These are phyloP conservation scores for Hippocampus kuda DNA, from an alignment of 2,797 vertebrate genomes.

Conservation along the genomic window DNA sequence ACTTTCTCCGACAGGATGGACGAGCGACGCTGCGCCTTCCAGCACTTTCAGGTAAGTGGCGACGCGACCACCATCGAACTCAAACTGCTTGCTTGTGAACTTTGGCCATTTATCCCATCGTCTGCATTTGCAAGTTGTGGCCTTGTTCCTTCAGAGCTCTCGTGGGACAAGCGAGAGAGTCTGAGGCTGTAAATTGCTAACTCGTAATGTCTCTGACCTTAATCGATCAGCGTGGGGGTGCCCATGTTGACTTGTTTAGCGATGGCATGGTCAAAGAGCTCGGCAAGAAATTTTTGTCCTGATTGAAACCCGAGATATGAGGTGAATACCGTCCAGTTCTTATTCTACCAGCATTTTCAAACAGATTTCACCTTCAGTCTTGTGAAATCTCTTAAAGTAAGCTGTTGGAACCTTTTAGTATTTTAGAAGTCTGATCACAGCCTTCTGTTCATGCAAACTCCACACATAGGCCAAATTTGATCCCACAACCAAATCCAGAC, in stretches of 20 bases:
- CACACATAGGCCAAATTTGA: too few species aligned
- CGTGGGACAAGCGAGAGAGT: background rate
- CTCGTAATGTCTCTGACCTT: slow-evolving; percentile 9
- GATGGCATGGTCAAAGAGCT: too few species aligned
- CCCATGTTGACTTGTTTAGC: slow-evolving; percentile 11
- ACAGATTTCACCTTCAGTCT: background rate
- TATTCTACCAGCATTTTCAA: too few species aligned
- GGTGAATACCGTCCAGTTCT: too few species aligned
- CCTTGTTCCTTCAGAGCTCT: background rate
- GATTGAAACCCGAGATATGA: too few species aligned
- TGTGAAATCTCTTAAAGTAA: background rate
- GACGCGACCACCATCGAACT: background rate
- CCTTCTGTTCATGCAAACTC: too few species aligned
- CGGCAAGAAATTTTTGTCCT: too few species aligned
- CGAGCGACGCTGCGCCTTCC: slow-evolving; percentile 70
- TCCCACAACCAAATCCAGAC: too few species aligned
- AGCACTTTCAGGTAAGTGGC: slow-evolving; percentile 79
- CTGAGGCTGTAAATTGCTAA: slow-evolving; percentile 5
- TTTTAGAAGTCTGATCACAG: too few species aligned
- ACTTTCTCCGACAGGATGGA: slow-evolving; percentile 71
- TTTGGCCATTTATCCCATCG: background rate
- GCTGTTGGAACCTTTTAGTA: too few species aligned
- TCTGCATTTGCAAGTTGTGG: background rate
- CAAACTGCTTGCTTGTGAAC: background rate
- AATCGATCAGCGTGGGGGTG: slow-evolving; percentile 9